Conservation (phyloP, 2,113 vertebrate species). For the Datnioides undecimradiatus region DNA sequence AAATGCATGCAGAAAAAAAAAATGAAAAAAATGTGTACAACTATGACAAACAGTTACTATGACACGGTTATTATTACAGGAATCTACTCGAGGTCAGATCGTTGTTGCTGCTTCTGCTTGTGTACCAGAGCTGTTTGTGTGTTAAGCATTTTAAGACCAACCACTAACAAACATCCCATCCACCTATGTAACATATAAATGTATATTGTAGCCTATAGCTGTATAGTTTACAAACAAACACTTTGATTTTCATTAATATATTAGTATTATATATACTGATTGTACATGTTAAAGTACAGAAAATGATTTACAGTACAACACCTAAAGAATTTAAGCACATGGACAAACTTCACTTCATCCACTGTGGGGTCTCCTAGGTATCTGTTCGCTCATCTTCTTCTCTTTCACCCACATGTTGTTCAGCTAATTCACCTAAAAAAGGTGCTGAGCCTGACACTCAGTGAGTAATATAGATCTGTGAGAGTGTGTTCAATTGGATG, state of each 20-base stretch:
- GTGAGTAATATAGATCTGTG: constrained; percentile 55
- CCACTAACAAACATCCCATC: no score
- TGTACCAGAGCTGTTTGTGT: neutral
- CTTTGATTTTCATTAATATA: no score
- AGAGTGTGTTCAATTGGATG: constrained; percentile 60
- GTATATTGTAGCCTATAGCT: no score
- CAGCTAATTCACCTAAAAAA: constrained; percentile 65
- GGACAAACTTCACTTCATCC: constrained; percentile 1
- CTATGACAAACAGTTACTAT: no score
- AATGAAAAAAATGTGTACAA: no score
- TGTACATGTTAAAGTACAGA: neutral
- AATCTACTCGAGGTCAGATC: neutral
- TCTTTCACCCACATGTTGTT: constrained; percentile 57
- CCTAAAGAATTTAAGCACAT: neutral
- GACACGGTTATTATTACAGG: no score
- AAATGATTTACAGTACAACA: neutral
- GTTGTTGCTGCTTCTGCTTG: no score
- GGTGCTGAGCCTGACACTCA: constrained; percentile 57
- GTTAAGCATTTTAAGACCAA: no score
- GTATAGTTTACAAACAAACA: no score
- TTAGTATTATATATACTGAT: no score
- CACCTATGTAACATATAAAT: no score
- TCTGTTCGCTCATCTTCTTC: constrained; percentile 44
- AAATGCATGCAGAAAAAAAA: no score
- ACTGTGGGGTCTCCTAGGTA: constrained; percentile 14